Percentiles rank a stretch among this genome's conserved stretches.
These are phyloP conservation scores for Raillietiella orientalis DNA, from an alignment of 2,888 invertebrate genomes.

Conservation along the genomic window DNA sequence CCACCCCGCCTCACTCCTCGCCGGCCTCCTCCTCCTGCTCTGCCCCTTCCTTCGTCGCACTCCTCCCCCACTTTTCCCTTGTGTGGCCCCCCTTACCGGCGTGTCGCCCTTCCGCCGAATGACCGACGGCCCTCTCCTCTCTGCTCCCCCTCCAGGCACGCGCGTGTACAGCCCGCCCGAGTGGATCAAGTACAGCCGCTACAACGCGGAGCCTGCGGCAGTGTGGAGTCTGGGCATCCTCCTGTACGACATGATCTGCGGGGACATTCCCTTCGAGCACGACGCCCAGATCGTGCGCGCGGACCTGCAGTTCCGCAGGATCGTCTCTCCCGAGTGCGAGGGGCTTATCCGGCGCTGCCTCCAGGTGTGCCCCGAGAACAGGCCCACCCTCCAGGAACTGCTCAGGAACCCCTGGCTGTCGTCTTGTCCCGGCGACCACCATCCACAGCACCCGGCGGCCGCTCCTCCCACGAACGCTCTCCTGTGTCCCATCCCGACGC, in stretches of 20 bases:
- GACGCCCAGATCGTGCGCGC: conserved; percentile 14
- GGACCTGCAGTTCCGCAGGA: conserved; percentile 7
- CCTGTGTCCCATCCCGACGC: too few relatives aligned
- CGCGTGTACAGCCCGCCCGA: conserved; percentile 21
- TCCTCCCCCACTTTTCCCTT: too few relatives aligned
- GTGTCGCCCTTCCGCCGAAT: too few relatives aligned
- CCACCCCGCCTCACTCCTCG: too few relatives aligned
- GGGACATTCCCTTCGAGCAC: conserved; percentile 19
- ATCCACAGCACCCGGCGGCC: too few relatives aligned
- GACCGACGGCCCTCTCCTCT: too few relatives aligned
- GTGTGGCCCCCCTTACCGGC: too few relatives aligned
- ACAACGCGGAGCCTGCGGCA: conserved; percentile 16
- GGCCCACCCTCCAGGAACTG: conserved; percentile 14
- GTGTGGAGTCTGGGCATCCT: conserved; percentile 21
- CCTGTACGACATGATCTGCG: conserved; percentile 19
- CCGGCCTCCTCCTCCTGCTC: too few relatives aligned
- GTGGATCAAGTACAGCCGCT: conserved; percentile 16
- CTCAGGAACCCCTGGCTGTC: conserved; percentile 15
- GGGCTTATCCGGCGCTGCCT: conserved; percentile 15
- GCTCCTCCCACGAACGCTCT: too few relatives aligned
- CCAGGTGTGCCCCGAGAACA: conserved; percentile 12
- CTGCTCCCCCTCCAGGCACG: conserved; percentile 14
- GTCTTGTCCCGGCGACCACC: too few relatives aligned
- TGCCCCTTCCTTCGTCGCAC: too few relatives aligned
- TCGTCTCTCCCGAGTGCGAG: conserved; percentile 12